phyloP scores from a whole-genome alignment of 2,797 vertebrate genomes.

The Micromesistius poutassou region DNA sequence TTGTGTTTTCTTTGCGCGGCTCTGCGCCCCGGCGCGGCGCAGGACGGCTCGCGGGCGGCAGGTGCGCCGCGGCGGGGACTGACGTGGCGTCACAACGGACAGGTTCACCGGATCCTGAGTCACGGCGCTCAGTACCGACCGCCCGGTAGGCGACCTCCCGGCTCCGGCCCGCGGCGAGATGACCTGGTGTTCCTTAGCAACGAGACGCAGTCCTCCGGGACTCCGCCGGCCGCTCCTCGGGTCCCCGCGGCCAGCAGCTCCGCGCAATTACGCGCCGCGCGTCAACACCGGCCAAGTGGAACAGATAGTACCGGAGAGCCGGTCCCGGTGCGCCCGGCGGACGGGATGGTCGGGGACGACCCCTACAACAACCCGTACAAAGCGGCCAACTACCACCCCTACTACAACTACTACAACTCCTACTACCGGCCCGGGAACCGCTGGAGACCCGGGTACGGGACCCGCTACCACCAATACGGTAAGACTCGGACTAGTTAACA shows the following conservation, averaged over 20 bases:
- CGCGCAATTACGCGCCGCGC: conserved; percentile 67
- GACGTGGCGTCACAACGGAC: conserved; percentile 88
- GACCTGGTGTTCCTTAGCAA: conserved; percentile 56
- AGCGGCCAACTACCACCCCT: conserved; percentile 80
- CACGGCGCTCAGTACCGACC: conserved; percentile 80
- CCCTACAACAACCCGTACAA: conserved; percentile 88
- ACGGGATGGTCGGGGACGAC: conserved; percentile 84
- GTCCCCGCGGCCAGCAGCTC: conserved; percentile 47
- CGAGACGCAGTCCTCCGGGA: conserved; percentile 43
- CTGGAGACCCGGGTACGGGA: conserved; percentile 79
- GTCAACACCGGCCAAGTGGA: conserved; percentile 36
- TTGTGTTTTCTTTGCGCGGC: conserved; percentile 63
- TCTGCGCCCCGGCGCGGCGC: conserved; percentile 39
- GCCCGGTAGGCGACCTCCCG: conserved; percentile 53
- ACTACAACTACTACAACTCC: conserved; percentile 90
- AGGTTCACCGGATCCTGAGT: conserved; percentile 82
- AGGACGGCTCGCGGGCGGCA: conserved; percentile 50
- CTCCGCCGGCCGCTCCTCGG: conserved; percentile 36
- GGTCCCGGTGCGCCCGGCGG: conserved; percentile 46
- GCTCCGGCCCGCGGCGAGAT: conserved; percentile 6
- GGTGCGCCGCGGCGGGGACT: conserved; percentile 72
- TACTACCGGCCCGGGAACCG: conserved; percentile 80
- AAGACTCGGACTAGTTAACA: background rate
- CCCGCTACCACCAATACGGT: conserved; percentile 87
- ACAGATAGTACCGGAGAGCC: conserved; percentile 1